Conservation (phyloP, 2,888 invertebrate genomes). For the Apeira syringaria region DNA sequence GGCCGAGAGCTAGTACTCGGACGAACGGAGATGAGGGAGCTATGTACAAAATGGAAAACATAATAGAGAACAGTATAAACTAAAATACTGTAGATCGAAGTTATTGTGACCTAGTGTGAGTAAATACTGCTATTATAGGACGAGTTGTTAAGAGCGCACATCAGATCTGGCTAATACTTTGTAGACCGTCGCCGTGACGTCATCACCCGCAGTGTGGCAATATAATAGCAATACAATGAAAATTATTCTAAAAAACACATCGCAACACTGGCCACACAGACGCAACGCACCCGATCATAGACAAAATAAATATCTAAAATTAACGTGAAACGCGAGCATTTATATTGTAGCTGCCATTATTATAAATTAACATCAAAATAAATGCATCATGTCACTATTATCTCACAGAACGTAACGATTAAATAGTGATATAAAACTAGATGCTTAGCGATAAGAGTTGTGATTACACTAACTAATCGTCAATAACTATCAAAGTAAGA, state of each 20-base stretch:
- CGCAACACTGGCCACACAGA: constrained; percentile 55
- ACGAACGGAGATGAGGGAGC: constrained; percentile 43
- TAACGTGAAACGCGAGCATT: constrained; percentile 75
- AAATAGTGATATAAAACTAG: constrained; percentile 71
- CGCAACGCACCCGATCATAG: constrained; percentile 44
- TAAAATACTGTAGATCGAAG: constrained; percentile 74
- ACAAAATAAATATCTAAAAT: constrained; percentile 73
- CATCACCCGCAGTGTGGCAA: constrained; percentile 51
- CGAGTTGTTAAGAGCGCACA: constrained; percentile 55
- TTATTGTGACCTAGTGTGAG: constrained; percentile 69
- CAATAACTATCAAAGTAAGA: constrained; percentile 58
- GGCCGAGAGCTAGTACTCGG: constrained; percentile 49
- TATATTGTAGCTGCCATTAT: constrained; percentile 80
- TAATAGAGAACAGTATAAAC: constrained; percentile 60
- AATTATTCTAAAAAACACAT: constrained; percentile 66
- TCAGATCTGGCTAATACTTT: constrained; percentile 72
- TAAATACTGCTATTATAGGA: constrained; percentile 65
- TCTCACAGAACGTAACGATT: constrained; percentile 76
- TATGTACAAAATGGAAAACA: constrained; percentile 67
- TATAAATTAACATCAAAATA: constrained; percentile 81
- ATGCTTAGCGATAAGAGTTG: constrained; percentile 69
- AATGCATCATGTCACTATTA: constrained; percentile 83
- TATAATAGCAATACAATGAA: constrained; percentile 48
- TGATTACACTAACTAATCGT: constrained; percentile 80
- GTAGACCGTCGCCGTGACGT: constrained; percentile 43